Percentiles rank a stretch among this genome's conserved stretches.
Evolutionary conservation across 2,113 vertebrate genomes (phyloP).

Genomic region (Glaucomys volans): DNA sequence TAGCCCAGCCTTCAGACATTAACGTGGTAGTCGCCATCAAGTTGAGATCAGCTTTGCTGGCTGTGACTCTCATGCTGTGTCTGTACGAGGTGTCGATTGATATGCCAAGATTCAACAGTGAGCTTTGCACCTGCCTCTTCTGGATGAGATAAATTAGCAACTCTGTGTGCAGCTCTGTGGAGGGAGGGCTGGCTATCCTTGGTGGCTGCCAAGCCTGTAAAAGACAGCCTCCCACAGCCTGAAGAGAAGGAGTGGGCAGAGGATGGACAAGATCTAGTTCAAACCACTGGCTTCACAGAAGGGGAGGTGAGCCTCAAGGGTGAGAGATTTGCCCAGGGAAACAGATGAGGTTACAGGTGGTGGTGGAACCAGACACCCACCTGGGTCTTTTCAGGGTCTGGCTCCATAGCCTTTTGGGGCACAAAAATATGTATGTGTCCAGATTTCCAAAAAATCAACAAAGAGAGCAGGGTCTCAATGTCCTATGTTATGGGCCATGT

Average conservation of each 20-base stretch:
- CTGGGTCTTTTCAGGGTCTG: neutral
- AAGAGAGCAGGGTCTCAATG: fast-evolving
- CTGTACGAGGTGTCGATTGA: slow-evolving; percentile 8
- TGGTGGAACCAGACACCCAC: neutral
- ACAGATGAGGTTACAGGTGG: neutral
- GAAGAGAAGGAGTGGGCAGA: fast-evolving
- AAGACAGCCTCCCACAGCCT: fast-evolving
- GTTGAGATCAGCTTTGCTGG: neutral
- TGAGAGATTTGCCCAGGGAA: fast-evolving
- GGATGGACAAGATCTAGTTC: neutral
- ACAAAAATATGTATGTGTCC: neutral
- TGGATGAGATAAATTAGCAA: neutral
- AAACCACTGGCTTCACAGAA: neutral
- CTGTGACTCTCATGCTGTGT: neutral
- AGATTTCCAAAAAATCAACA: neutral
- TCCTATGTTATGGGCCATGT: no score
- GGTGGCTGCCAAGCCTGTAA: neutral
- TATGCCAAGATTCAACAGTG: neutral
- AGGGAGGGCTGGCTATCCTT: neutral
- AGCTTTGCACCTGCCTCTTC: neutral
- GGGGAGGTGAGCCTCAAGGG: neutral
- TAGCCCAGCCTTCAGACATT: neutral
- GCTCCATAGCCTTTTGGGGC: no score
- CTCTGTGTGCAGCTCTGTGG: neutral
- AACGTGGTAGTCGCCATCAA: neutral